phyloP scores from a whole-genome alignment of 2,797 vertebrate species.

The Urophycis tenuis region DNA sequence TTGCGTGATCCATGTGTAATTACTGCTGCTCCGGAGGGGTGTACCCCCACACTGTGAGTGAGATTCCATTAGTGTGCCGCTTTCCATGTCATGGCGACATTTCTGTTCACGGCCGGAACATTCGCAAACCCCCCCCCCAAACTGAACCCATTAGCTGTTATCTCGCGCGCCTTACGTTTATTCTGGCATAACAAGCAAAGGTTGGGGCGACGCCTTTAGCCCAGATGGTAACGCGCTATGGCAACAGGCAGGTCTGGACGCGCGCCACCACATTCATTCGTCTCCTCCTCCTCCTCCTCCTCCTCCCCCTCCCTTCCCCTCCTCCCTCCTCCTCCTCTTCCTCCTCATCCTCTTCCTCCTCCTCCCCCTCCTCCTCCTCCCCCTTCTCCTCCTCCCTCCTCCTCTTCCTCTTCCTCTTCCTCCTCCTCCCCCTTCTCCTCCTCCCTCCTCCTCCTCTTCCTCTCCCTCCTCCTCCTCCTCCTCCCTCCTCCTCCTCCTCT shows the following conservation, averaged over 20 bases:
- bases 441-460: background rate
- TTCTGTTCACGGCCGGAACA: background rate
- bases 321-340: constrained; percentile 2
- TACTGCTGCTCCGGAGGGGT: background rate
- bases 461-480: constrained; percentile 11
- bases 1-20: background rate
- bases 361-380: constrained; percentile 7
- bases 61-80: background rate
- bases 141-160: too few species aligned
- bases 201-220: background rate
- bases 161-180: background rate
- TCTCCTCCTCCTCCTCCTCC: constrained; percentile 5
- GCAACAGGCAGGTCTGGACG: background rate
- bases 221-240: background rate
- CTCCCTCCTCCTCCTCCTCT: constrained; percentile 5
- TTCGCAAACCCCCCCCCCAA: background rate
- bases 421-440: constrained; percentile 10
- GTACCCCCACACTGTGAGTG: background rate
- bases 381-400: too few species aligned
- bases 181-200: background rate
- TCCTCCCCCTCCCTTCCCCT: background rate
- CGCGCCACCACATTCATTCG: background rate
- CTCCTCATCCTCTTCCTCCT: background rate
- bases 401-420: background rate
- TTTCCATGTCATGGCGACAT: background rate